Evolutionary conservation across 1,140 invertebrate species (phyloP), one percentile per base, ranked within the genome.

Genomic region (Arctopsyche grandis): DNA sequence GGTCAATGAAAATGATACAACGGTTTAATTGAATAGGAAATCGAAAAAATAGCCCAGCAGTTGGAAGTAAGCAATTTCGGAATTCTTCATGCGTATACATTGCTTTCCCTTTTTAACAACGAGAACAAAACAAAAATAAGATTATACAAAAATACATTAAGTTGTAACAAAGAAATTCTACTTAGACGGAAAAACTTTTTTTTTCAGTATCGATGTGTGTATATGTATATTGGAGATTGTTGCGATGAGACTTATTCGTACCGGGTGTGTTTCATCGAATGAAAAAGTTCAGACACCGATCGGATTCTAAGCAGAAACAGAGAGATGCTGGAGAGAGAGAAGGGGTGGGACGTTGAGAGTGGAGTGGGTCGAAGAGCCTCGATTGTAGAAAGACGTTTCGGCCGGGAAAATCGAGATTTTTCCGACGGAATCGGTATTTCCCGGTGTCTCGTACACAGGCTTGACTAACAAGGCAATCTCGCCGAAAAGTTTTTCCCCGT

Each of bases 381-480:
- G 48, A 52, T 52, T 52, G 48, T 52, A 14, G 48, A 14, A 38
- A 38, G 29, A 14, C 48, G 48, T 16, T 52, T 52, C 14, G 21
- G 22, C 63, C 63, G 63, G 24, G 21, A 66, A 66, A 66, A 66
- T 66, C 63, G 63, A 22, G 22, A 26, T 60, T 60, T n/a, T 60
- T 60, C 56, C 16, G 14, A 16, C 56, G 24, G 26, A 66, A 66
- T 26, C 63, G 63, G 9, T 22, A 52, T 52, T 52, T 52, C 16
- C 48, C 48, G 10, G 16, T 16, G 48, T 52, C 10, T 38, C 12
- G 48, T 52, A 52, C 48, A 52, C 10, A 16, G 48, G 29, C 29
- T 7, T 1, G 63, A 22, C 63, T 66, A 66, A 66, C 63, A 66
- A 29, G 63, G 24, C 63, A 66, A 66, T 66, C 63, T 66, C 9